A percentile compares a stretch with the other conserved stretches of the same genome.
Conservation (phyloP, 2,113 vertebrate genomes). For the Centropus bengalensis region DNA sequence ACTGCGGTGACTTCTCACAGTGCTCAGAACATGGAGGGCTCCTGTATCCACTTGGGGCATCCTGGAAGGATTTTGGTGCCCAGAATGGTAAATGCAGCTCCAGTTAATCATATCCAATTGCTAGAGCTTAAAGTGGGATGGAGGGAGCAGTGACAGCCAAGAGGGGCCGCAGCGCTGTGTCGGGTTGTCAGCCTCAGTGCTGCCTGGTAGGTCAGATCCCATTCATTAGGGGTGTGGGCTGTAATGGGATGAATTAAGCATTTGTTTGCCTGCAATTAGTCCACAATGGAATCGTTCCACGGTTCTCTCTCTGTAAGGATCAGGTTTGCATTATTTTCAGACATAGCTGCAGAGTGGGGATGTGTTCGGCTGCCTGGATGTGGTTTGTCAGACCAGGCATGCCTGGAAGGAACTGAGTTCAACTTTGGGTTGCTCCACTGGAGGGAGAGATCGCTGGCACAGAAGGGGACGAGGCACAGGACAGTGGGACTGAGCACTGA, state of each 20-base stretch:
- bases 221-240: fast-evolving
- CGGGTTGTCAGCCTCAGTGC: fast-evolving
- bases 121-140: not conserved
- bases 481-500: not conserved
- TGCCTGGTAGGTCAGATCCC: not conserved
- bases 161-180: fast-evolving
- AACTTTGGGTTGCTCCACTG: not conserved
- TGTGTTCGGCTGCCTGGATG: not conserved
- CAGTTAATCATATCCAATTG: not conserved
- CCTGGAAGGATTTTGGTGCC: conserved; percentile 6
- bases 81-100: conserved; percentile 11
- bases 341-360: not conserved
- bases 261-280: not conserved
- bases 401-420: not conserved
- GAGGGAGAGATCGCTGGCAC: not conserved
- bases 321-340: not conserved
- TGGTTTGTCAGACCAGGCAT: not conserved
- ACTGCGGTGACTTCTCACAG: too few relatives aligned
- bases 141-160: not conserved
- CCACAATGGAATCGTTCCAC: not conserved
- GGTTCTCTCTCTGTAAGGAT: not conserved
- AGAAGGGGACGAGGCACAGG: not conserved
- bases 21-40: not conserved
- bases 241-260: fast-evolving
- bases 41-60: not conserved